A percentile compares a stretch with the other conserved stretches of the same genome.
phyloP scores from a whole-genome alignment of 2,113 vertebrate genomes.

The Abramis brama region DNA sequence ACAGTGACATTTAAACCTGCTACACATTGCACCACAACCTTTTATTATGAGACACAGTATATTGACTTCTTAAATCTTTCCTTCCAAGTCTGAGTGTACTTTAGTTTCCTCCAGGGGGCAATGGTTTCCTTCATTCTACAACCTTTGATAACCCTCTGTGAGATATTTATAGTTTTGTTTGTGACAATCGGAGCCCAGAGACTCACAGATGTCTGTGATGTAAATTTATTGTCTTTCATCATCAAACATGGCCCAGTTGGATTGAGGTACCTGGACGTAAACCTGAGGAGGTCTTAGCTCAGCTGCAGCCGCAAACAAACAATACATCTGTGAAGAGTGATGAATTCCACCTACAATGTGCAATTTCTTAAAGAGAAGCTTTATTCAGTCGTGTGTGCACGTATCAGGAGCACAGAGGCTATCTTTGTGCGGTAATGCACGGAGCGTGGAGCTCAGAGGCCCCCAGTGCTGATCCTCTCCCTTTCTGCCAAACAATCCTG shows the following conservation, averaged over 20 bases:
- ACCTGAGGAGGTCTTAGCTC: not conserved
- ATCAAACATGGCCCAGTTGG: not conserved
- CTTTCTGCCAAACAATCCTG: conserved; percentile 39
- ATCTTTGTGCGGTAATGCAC: conserved; percentile 40
- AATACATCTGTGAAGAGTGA: not conserved
- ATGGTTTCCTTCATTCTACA: not conserved
- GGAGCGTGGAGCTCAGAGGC: conserved; percentile 20
- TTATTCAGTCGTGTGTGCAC: conserved; percentile 7
- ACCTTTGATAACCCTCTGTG: conserved; percentile 22
- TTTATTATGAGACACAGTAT: not conserved
- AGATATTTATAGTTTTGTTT: conserved; percentile 35
- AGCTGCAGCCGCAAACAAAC: not conserved
- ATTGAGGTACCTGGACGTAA: not conserved
- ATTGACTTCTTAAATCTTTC: conserved; percentile 15
- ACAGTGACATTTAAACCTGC: not conserved
- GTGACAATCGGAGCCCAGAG: not conserved
- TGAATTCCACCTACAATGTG: conserved; percentile 34
- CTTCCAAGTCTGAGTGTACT: not conserved
- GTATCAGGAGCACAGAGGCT: conserved; percentile 30
- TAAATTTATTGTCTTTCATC: conserved; percentile 29
- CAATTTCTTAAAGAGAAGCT: conserved; percentile 4
- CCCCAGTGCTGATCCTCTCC: conserved; percentile 12
- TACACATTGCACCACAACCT: not conserved
- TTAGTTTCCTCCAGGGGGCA: conserved; percentile 44
- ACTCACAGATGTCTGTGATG: conserved; percentile 15